Percentiles rank a stretch among this genome's conserved stretches.
These are phyloP conservation scores for Falco cherrug DNA, from an alignment of 2,797 vertebrate genomes.

Conservation along the genomic window DNA sequence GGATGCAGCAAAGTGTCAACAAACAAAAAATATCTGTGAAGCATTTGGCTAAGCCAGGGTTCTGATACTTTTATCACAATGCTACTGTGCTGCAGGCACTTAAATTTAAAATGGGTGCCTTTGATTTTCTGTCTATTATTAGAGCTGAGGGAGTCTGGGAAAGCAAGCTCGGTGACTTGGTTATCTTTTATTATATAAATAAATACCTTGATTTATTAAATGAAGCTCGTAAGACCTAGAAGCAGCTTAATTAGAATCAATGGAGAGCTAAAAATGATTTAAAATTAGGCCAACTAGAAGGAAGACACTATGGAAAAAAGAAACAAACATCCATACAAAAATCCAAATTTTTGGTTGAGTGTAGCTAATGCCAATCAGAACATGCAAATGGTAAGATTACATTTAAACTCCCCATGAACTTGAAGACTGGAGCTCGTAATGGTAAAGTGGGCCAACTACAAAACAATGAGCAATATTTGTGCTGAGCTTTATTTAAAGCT, in stretches of 20 bases:
- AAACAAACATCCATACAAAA: not conserved
- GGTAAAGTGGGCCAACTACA: not conserved
- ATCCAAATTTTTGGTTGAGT: not conserved
- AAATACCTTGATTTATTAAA: constrained; percentile 39
- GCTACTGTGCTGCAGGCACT: not conserved
- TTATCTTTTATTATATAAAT: constrained; percentile 32
- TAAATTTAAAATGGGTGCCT: not conserved
- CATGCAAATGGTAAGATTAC: not conserved
- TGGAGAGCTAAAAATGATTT: not conserved
- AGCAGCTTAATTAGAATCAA: constrained; percentile 49
- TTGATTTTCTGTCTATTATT: not conserved
- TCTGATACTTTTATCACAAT: not conserved
- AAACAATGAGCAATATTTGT: not conserved
- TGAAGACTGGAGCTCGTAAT: accelerated
- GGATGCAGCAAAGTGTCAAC: not conserved
- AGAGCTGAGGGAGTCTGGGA: not conserved
- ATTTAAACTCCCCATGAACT: not conserved
- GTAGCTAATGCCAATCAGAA: not conserved
- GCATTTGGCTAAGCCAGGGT: not conserved
- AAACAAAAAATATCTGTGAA: accelerated
- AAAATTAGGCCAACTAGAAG: not conserved
- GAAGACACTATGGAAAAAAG: not conserved
- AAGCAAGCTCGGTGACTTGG: not conserved
- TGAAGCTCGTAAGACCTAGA: not conserved
- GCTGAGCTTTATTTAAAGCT: not conserved